phyloP scores from a whole-genome alignment of 2,113 vertebrate genomes.

The Dicrurus megarhynchus region DNA sequence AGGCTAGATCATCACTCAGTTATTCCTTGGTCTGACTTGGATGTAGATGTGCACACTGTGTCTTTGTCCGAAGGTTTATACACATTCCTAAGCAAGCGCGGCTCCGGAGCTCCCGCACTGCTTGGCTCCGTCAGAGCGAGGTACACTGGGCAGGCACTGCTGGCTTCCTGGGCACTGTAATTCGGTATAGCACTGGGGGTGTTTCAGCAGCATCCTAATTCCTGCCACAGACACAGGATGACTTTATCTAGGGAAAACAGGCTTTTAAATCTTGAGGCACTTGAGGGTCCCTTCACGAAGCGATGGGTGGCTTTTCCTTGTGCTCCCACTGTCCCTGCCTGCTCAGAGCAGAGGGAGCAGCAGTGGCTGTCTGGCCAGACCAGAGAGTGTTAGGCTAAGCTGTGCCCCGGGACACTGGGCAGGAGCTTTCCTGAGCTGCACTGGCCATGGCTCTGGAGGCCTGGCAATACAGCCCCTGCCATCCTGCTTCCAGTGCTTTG shows the following conservation, averaged over 20 bases:
- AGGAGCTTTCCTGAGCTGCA: background rate
- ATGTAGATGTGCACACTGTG: background rate
- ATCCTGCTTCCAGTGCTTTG: background rate
- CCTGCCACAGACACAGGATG: background rate
- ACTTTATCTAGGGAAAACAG: background rate
- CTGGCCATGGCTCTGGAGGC: background rate
- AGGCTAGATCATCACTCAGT: background rate
- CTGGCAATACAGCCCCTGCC: background rate
- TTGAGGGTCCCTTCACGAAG: background rate
- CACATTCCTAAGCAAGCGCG: background rate
- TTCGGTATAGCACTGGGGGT: background rate
- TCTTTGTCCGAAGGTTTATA: background rate
- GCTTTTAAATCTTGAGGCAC: background rate
- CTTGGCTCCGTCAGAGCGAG: background rate
- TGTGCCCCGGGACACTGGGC: accelerated
- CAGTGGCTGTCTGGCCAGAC: background rate
- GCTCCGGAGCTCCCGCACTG: background rate
- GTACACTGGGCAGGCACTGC: background rate
- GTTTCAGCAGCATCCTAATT: background rate
- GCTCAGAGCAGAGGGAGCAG: background rate
- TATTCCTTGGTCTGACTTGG: background rate
- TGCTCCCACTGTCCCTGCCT: background rate
- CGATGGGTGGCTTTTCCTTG: background rate
- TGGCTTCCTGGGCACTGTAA: background rate
- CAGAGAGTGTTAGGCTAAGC: accelerated